Conservation (phyloP, 2,888 invertebrate species). For the Spilarctia lutea region DNA sequence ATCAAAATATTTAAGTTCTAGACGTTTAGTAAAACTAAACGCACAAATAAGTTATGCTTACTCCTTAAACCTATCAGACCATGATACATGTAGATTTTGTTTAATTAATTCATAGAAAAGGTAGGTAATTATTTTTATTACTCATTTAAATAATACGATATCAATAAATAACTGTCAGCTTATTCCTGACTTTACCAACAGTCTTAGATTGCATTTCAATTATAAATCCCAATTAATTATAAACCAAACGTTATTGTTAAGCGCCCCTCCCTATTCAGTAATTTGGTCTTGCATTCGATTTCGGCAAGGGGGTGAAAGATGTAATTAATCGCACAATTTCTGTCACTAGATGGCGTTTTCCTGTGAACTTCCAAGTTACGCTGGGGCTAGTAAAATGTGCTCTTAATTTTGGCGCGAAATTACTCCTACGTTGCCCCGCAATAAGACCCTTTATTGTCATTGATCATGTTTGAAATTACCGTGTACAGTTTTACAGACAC, state of each 20-base stretch:
- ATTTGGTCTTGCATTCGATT: slow-evolving; percentile 66
- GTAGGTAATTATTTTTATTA: background rate
- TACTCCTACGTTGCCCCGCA: slow-evolving; percentile 39
- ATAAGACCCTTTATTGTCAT: slow-evolving; percentile 54
- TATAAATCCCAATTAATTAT: slow-evolving; percentile 46
- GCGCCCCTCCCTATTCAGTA: slow-evolving; percentile 61
- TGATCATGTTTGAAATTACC: slow-evolving; percentile 51
- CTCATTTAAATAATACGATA: background rate
- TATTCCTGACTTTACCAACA: background rate
- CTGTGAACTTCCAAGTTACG: slow-evolving; percentile 48
- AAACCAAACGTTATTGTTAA: slow-evolving; percentile 69
- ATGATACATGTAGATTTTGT: too few relatives aligned
- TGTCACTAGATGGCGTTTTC: slow-evolving; percentile 68
- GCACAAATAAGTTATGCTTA: background rate
- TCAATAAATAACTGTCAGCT: background rate
- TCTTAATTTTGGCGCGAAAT: slow-evolving; percentile 66
- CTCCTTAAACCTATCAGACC: background rate
- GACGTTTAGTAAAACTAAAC: too few relatives aligned
- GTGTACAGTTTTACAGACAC: slow-evolving; percentile 35
- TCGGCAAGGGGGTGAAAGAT: slow-evolving; percentile 73
- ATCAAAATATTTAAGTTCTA: too few relatives aligned
- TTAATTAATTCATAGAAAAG: background rate
- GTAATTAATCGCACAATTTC: slow-evolving; percentile 81
- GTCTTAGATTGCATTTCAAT: slow-evolving; percentile 19
- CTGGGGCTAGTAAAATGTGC: slow-evolving; percentile 65